Percentiles rank a stretch among this genome's conserved stretches.
Conservation (phyloP, 2,888 invertebrate species). For the Meteorus cinctellus region DNA sequence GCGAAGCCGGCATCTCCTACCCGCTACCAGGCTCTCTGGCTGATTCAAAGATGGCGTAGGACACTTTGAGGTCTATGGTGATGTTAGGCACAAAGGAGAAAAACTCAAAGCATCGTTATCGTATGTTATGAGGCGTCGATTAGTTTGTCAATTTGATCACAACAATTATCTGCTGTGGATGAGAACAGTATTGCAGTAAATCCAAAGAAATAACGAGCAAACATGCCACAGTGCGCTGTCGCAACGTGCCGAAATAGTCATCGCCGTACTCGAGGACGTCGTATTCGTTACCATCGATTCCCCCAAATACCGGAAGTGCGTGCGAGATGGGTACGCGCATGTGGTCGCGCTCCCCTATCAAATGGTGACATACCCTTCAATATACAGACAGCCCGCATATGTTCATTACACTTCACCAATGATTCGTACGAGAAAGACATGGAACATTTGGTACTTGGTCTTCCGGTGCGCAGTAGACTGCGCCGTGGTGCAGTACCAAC, state of each 20-base stretch:
- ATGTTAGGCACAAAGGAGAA: neutral
- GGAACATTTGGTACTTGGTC: slow-evolving; percentile 76
- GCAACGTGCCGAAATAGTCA: slow-evolving; percentile 77
- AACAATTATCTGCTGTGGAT: too few relatives aligned
- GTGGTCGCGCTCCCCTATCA: slow-evolving; percentile 74
- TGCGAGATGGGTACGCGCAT: slow-evolving; percentile 75
- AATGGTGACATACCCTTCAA: slow-evolving; percentile 73
- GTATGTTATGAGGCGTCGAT: neutral
- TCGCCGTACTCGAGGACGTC: slow-evolving; percentile 76
- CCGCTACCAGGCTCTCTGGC: slow-evolving; percentile 31
- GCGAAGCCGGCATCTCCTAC: neutral
- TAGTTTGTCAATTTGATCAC: too few relatives aligned
- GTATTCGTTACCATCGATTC: slow-evolving; percentile 77
- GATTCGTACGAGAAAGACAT: slow-evolving; percentile 76
- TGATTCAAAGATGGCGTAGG: slow-evolving; percentile 31
- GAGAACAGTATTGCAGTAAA: neutral
- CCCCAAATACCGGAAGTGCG: slow-evolving; percentile 76
- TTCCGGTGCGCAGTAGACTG: slow-evolving; percentile 75
- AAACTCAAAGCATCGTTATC: slow-evolving; percentile 11
- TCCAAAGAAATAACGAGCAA: slow-evolving; percentile 46
- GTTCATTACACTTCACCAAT: slow-evolving; percentile 75
- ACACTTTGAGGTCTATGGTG: neutral
- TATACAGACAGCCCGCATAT: slow-evolving; percentile 76
- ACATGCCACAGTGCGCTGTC: slow-evolving; percentile 78
- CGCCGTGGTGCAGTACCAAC: slow-evolving; percentile 75